Conservation (phyloP, 2,888 invertebrate genomes). For the Nezara viridula region DNA sequence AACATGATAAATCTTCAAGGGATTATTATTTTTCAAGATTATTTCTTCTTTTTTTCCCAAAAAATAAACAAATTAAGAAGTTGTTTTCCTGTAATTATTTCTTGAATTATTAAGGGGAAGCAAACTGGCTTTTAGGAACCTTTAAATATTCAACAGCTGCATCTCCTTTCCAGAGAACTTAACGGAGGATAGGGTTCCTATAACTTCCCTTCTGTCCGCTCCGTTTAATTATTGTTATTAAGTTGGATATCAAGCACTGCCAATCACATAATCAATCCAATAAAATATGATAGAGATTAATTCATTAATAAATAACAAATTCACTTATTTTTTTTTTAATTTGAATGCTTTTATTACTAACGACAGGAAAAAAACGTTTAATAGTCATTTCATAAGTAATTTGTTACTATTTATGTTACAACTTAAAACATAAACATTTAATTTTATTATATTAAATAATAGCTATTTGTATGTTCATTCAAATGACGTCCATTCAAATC, state of each 20-base stretch:
- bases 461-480: no score
- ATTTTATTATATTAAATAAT: no score
- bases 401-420: no score
- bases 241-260: neutral
- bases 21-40: neutral
- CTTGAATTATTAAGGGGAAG: conserved; percentile 15
- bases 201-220: neutral
- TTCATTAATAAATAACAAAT: no score
- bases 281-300: neutral
- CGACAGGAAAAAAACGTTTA: no score
- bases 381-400: no score
- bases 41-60: neutral
- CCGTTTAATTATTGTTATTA: neutral
- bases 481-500: no score
- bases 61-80: conserved; percentile 6
- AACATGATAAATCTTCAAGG: no score
- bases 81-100: conserved; percentile 30
- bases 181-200: neutral
- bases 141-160: conserved; percentile 31
- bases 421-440: no score
- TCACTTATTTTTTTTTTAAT: no score
- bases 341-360: no score
- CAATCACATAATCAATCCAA: neutral
- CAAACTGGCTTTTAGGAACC: conserved; percentile 25
- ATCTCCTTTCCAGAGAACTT: neutral